Conservation (phyloP, 2,888 invertebrate genomes). For the Eustalomyia histrio region DNA sequence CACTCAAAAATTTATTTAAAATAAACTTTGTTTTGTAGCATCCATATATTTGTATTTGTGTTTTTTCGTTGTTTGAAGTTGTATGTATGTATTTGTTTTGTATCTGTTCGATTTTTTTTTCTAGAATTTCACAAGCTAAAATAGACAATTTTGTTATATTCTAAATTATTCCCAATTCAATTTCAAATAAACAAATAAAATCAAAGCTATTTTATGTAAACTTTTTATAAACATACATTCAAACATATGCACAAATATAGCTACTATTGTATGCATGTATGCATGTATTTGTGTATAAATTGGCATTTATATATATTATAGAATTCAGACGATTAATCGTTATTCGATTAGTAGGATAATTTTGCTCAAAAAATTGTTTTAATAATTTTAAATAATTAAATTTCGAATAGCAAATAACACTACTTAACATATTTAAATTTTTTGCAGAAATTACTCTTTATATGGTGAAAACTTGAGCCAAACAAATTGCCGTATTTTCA, state of each 20-base stretch:
- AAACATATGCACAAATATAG: not conserved
- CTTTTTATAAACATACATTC: not conserved
- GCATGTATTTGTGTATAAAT: not conserved
- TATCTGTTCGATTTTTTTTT: not conserved
- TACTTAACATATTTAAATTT: too few relatives aligned
- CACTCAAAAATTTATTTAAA: conserved; percentile 65
- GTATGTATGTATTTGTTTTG: conserved; percentile 31
- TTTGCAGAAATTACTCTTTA: too few relatives aligned
- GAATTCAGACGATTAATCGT: too few relatives aligned
- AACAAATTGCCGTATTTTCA: too few relatives aligned
- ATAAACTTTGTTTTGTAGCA: conserved; percentile 51
- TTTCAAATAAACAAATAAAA: conserved; percentile 76
- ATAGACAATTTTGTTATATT: conserved; percentile 55
- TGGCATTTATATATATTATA: not conserved
- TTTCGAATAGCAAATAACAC: too few relatives aligned
- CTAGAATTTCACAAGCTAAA: conserved; percentile 39
- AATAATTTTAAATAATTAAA: too few relatives aligned
- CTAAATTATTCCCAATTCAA: conserved; percentile 74
- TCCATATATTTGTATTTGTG: conserved; percentile 28
- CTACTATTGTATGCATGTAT: not conserved
- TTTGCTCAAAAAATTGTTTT: too few relatives aligned
- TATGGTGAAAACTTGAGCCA: too few relatives aligned
- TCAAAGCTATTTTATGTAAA: conserved; percentile 68
- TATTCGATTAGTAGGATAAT: too few relatives aligned
- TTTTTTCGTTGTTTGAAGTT: conserved; percentile 9